These are phyloP conservation scores for Spodoptera frugiperda DNA, from an alignment of 1,140 invertebrate species.

Conservation along the genomic window DNA sequence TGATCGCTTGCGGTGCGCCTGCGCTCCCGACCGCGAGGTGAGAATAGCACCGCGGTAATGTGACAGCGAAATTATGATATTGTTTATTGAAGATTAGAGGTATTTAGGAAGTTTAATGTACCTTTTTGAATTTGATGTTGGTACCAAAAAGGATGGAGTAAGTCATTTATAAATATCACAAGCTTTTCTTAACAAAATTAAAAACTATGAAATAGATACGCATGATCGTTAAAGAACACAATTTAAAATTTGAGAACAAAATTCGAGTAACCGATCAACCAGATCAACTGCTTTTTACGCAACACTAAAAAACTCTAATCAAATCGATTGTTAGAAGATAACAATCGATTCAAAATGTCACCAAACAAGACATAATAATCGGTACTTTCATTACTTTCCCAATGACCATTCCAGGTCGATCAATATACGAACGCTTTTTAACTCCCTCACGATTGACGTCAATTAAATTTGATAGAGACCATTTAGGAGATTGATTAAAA, in stretches of 20 bases:
- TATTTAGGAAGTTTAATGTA: not conserved
- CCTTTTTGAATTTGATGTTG: not conserved
- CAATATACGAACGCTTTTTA: conserved; percentile 62
- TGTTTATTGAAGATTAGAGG: conserved; percentile 32
- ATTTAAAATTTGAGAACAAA: too few relatives aligned
- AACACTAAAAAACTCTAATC: not conserved
- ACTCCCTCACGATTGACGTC: conserved; percentile 65
- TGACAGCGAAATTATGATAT: conserved; percentile 49
- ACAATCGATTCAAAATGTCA: conserved; percentile 35
- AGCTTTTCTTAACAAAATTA: too few relatives aligned
- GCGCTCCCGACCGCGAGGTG: conserved; percentile 42
- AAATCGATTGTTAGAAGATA: not conserved
- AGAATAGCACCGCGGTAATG: conserved; percentile 40
- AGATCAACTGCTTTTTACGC: not conserved
- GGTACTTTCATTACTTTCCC: conserved; percentile 51
- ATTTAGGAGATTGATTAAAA: conserved; percentile 76
- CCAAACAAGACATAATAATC: conserved; percentile 50
- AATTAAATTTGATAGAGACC: conserved; percentile 74
- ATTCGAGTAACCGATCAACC: too few relatives aligned
- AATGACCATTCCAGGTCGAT: conserved; percentile 63
- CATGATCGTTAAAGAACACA: too few relatives aligned
- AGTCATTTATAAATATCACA: not conserved
- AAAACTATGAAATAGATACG: too few relatives aligned
- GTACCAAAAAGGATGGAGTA: not conserved
- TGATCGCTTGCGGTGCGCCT: conserved; percentile 52